Evolutionary conservation across 2,113 vertebrate genomes (phyloP).

Genomic region (Isichthys henryi): DNA sequence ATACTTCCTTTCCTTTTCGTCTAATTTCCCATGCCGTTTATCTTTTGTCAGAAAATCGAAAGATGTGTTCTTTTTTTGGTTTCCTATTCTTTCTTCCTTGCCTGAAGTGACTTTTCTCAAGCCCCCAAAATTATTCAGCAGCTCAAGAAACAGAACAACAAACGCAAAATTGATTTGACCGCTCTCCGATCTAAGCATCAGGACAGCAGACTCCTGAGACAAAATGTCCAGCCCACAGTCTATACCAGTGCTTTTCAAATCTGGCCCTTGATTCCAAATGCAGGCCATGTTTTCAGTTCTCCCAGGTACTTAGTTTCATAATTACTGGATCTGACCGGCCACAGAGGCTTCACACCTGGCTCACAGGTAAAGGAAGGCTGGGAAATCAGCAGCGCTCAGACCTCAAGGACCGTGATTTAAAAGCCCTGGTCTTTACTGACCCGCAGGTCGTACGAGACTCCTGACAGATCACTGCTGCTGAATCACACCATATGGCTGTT

Average conservation of each 20-base stretch:
- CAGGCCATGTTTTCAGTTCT: background rate
- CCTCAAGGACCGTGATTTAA: background rate
- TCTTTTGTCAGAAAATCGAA: slow-evolving; percentile 10
- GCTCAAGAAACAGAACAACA: background rate
- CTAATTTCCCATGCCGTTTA: slow-evolving; percentile 15
- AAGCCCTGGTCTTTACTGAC: background rate
- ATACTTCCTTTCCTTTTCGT: slow-evolving; percentile 22
- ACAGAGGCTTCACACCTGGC: background rate
- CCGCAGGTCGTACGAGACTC: background rate
- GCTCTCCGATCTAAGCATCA: background rate
- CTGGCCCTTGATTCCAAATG: background rate
- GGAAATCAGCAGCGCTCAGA: background rate
- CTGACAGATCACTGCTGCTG: background rate
- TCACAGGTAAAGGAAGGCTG: background rate
- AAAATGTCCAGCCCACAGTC: background rate
- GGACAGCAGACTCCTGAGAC: background rate
- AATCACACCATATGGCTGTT: background rate
- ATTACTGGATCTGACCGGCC: background rate
- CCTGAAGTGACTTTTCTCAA: background rate
- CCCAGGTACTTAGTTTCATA: background rate
- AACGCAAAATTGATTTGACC: background rate
- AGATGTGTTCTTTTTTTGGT: background rate
- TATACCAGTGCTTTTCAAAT: background rate
- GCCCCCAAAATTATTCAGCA: background rate
- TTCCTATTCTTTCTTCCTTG: background rate